phyloP scores from a whole-genome alignment of 2,797 vertebrate species.

The Sebastes diaconus region DNA sequence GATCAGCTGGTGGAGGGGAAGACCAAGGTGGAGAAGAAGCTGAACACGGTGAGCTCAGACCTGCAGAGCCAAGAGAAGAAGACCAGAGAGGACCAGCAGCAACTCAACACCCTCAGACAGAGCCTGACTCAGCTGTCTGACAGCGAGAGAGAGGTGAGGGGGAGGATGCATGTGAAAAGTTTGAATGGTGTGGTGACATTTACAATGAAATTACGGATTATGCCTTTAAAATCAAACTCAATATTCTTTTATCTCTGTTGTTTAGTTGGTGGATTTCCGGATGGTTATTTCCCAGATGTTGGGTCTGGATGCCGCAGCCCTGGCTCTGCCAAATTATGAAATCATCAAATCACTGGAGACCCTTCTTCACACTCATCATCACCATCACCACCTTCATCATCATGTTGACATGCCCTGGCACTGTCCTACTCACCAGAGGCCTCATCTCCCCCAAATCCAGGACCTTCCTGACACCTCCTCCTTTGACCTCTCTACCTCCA shows the following conservation, averaged over 20 bases:
- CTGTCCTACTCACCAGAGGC: slow-evolving; percentile 51
- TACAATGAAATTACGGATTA: background rate
- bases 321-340: slow-evolving; percentile 85
- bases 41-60: slow-evolving; percentile 81
- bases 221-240: background rate
- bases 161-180: accelerated
- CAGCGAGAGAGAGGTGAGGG: slow-evolving; percentile 86
- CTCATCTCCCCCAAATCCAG: slow-evolving; percentile 35
- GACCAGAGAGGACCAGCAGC: slow-evolving; percentile 81
- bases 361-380: slow-evolving; percentile 81
- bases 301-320: slow-evolving; percentile 77
- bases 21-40: slow-evolving; percentile 82
- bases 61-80: slow-evolving; percentile 78
- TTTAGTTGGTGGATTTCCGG: slow-evolving; percentile 88
- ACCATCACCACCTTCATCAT: slow-evolving; percentile 62
- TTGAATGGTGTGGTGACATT: background rate
- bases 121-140: slow-evolving; percentile 84
- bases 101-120: slow-evolving; percentile 60
- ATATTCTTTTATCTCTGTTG: background rate
- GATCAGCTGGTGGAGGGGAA: slow-evolving; percentile 86
- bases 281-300: slow-evolving; percentile 87
- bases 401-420: slow-evolving; percentile 26
- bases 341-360: slow-evolving; percentile 87
- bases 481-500: slow-evolving; percentile 8
- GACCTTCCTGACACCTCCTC: slow-evolving; percentile 13